These are phyloP conservation scores for Macaca nemestrina DNA, from an alignment of 2,113 vertebrate species.

Conservation along the genomic window DNA sequence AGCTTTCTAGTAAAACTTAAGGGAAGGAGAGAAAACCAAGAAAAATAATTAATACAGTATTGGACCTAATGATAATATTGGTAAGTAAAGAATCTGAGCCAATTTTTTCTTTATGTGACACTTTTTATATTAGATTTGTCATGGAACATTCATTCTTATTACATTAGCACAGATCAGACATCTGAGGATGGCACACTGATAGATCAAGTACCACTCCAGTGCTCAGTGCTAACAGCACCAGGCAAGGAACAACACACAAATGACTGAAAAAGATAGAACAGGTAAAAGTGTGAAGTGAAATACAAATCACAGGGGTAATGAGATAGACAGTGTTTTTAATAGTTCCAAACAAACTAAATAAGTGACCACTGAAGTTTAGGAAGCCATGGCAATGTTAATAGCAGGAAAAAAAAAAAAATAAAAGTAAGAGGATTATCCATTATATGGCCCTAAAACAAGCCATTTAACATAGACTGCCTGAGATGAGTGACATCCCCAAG, in stretches of 20 bases:
- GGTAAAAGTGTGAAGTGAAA: neutral
- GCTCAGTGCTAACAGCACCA: neutral
- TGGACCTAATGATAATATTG: neutral
- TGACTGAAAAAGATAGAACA: neutral
- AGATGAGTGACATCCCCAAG: slow-evolving; percentile 3
- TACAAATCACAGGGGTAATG: neutral
- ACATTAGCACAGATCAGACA: neutral
- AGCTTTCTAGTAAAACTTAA: neutral
- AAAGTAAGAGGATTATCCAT: neutral
- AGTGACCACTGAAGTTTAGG: neutral
- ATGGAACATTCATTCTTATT: neutral
- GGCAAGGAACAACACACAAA: neutral
- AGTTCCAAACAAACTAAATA: neutral
- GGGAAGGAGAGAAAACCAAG: neutral
- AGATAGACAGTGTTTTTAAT: neutral
- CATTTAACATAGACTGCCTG: neutral
- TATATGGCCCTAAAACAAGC: neutral
- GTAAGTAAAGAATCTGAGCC: neutral
- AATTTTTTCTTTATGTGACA: neutral
- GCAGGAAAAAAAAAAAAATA: neutral
- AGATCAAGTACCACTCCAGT: neutral
- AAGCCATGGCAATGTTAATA: neutral
- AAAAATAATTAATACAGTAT: neutral
- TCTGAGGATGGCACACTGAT: neutral
- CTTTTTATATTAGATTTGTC: neutral